Base-by-base conservation (phyloP, 2,113 vertebrate species). In the Barbus barbus region DNA sequence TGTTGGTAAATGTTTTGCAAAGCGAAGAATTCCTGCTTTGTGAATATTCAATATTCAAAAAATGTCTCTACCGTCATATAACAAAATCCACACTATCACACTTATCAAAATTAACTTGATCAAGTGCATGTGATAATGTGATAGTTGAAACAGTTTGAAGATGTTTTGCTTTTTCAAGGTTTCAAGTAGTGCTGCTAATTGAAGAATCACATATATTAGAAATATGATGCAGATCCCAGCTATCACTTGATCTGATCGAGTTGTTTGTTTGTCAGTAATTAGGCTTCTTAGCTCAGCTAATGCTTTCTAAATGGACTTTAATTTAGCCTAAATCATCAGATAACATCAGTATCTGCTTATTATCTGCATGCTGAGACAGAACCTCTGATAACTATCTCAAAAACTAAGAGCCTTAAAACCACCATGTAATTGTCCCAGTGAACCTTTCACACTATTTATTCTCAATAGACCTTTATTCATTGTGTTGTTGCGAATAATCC, bases 211-310 rank as follows among this genome's bases (percentile, higher is more conserved):
- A 2, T 13, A 28, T 75, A 75, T 28, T 51, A 51, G 46, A 51
- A 71, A 46, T n/a, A 73, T 16, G 38, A 44, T 41, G n/a, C n/a
- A 44, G 56, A 80, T 51, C 24, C 24, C 44, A 51, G 20, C 58
- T 63, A 65, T 67, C 78, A 14, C 41, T 65, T 31, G 60, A 80
- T 65, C 78, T 80, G 38, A 11, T 22, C 22, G 41, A 51, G 60
- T 22, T 80, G 26, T 63, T 65, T 80, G 78, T 67, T 80, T 80
- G 41, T 48, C 60, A 48, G 60, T 31, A 46, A 80, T 80, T 48
- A 80, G 24, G 41, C 58, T 80, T 83, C 38, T 83, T 75, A 75
- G 38, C 71, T 36, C 72, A 61, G 26, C 82, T 83, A 83, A 65
- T 83, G 72, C n/a, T 63, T 13, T 60, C 73, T 83, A 76, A 83